A percentile compares a stretch with the other conserved stretches of the same genome.
Evolutionary conservation across 2,888 invertebrate species (phyloP).

Genomic region (Cephus runcator): DNA sequence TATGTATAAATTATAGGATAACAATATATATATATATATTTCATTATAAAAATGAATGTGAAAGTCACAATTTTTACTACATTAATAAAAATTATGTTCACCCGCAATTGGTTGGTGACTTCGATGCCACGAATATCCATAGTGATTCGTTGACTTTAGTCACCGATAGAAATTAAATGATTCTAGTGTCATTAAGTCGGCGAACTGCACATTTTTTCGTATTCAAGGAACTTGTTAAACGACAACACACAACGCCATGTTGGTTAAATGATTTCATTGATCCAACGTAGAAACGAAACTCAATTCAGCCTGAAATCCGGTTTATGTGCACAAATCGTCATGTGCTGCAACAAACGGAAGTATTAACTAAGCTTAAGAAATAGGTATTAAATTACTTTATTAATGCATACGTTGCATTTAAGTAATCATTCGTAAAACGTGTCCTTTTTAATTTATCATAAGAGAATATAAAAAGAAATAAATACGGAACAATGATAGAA

Average conservation of each 20-base stretch:
- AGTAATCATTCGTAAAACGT: neutral
- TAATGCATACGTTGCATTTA: neutral
- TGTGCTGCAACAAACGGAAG: neutral
- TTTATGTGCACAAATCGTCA: neutral
- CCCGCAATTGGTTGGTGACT: slow-evolving; percentile 89
- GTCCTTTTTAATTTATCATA: neutral
- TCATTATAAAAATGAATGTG: neutral
- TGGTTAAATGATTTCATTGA: neutral
- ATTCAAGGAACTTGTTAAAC: neutral
- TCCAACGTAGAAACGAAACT: neutral
- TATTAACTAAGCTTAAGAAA: neutral
- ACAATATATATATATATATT: neutral
- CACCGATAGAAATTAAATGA: neutral
- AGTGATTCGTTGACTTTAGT: slow-evolving; percentile 9
- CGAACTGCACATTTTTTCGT: neutral
- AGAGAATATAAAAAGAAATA: neutral
- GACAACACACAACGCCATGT: slow-evolving; percentile 1
- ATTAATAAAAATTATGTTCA: slow-evolving; percentile 63
- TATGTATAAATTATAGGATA: neutral
- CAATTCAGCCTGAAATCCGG: neutral
- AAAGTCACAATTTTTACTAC: neutral
- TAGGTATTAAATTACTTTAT: neutral
- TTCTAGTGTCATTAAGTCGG: neutral
- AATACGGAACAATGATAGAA: neutral
- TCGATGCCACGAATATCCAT: slow-evolving; percentile 87